Base-by-base conservation (phyloP, 1,140 invertebrate species). In the Ceratosolen fusciceps region DNA sequence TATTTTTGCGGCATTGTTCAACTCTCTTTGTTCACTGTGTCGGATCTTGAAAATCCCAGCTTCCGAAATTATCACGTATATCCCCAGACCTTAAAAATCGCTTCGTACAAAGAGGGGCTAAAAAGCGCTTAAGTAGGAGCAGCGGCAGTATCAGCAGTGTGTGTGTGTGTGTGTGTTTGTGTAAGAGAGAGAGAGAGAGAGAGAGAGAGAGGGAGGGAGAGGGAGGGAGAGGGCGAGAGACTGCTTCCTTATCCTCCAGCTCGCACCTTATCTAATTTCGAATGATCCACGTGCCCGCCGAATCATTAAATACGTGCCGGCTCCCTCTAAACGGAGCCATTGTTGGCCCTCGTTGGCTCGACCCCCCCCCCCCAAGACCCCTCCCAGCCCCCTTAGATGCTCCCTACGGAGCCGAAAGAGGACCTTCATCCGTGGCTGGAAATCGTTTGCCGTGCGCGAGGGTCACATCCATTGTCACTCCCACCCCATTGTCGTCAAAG, bases 391-490 rank as follows among this genome's bases (percentile, higher is more conserved):
- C 9, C 56, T n/a, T n/a, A n/a, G n/a, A n/a, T n/a, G n/a, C n/a
- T n/a, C n/a, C n/a, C n/a, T n/a, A n/a, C n/a, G n/a, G n/a, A n/a
- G n/a, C 8, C 31, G 34, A 62, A 62, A 62, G 56, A 71, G 47
- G 68, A 74, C 60, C 67, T 29, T 56, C 29, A 4, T 37, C 31
- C n/a, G 12, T n/a, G 34, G 19, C 19, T n/a, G 39, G 65, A 68
- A n/a, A 76, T 76, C 56, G 65, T 68, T 70, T 70, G 52, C 75
- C 65, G 47, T 54, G 37, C 31, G 58, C 47, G 74, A 9, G 29
- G 29, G 26, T 47, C 49, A n/a, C 49, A n/a, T 70, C 74, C 34
- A 77, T 77, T 77, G 74, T 77, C 70, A 52, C 74, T 52, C 29
- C 9, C 24, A 52, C 26, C 29, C 29, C 47, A 52, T 76, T 76